phyloP scores from a whole-genome alignment of 2,888 invertebrate species.

The Rutpela maculata region DNA sequence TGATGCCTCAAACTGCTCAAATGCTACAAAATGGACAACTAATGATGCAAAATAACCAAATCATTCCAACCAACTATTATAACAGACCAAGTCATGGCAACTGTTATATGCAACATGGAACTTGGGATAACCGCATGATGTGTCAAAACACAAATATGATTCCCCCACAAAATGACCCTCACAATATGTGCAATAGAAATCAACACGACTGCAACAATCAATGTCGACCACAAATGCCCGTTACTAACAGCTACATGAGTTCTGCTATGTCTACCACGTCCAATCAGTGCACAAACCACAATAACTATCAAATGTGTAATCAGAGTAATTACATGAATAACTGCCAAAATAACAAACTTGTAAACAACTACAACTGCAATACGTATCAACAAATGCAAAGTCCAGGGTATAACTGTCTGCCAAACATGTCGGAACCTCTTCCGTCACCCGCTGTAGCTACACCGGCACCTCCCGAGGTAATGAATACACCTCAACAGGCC shows the following conservation, averaged over 20 bases:
- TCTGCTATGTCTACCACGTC: conserved; percentile 48
- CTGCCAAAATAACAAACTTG: conserved; percentile 52
- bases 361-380: conserved; percentile 61
- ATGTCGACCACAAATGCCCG: conserved; percentile 59
- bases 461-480: conserved; percentile 67
- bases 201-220: conserved; percentile 58
- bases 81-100: conserved; percentile 61
- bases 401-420: conserved; percentile 61
- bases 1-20: conserved; percentile 50
- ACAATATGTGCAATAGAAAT: conserved; percentile 61
- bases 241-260: conserved; percentile 59
- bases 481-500: conserved; percentile 69
- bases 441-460: conserved; percentile 70
- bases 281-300: conserved; percentile 62
- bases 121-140: conserved; percentile 58
- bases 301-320: conserved; percentile 66
- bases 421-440: conserved; percentile 65
- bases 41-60: conserved; percentile 57
- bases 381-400: conserved; percentile 57
- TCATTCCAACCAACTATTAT: conserved; percentile 61
- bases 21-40: conserved; percentile 49
- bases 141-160: conserved; percentile 54
- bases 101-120: conserved; percentile 65
- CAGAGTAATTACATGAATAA: conserved; percentile 54
- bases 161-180: conserved; percentile 54